Evolutionary conservation across 2,888 invertebrate species (phyloP).

Genomic region (Eilema depressum): DNA sequence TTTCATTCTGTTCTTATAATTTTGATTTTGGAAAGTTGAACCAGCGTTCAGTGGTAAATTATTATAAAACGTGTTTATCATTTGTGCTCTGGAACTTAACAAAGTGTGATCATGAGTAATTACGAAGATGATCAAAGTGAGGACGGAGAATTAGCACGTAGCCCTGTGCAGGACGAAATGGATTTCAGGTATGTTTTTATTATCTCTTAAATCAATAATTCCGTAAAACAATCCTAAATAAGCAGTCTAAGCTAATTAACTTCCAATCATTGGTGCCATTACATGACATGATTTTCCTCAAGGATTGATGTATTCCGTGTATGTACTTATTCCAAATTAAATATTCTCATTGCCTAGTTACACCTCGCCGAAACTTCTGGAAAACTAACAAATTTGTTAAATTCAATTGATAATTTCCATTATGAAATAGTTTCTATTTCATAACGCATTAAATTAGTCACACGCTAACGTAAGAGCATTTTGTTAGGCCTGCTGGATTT

Average conservation of each 20-base stretch:
- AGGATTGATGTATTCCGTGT: neutral
- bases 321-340: neutral
- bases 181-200: conserved; percentile 76
- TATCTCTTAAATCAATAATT: neutral
- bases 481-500: neutral
- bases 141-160: conserved; percentile 94
- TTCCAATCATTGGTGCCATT: neutral
- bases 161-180: conserved; percentile 89
- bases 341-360: neutral
- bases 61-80: conserved; percentile 14
- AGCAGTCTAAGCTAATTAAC: neutral
- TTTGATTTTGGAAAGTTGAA: conserved; percentile 1
- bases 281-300: neutral
- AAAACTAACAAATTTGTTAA: neutral
- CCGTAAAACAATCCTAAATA: neutral
- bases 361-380: neutral
- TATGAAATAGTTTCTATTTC: neutral
- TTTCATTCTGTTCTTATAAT: conserved; percentile 20
- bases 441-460: neutral
- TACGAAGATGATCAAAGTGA: conserved; percentile 92
- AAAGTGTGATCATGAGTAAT: conserved; percentile 76
- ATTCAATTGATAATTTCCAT: neutral
- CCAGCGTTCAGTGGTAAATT: conserved; percentile 21
- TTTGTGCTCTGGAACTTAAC: conserved; percentile 12
- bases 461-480: neutral